These are phyloP conservation scores for Apantesis nais DNA, from an alignment of 2,888 invertebrate species.

Conservation along the genomic window DNA sequence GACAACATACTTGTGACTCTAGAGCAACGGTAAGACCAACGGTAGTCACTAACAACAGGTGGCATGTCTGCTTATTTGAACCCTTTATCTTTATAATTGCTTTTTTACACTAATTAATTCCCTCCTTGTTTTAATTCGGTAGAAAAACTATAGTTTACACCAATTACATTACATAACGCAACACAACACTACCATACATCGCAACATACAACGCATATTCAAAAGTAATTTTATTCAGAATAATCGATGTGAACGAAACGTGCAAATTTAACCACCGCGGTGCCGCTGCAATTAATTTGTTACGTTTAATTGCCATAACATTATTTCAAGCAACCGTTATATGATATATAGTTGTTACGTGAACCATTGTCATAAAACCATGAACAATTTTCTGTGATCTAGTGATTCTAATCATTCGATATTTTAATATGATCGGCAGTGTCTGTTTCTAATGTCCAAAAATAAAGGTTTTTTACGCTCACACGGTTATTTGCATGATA, in stretches of 20 bases:
- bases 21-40: no score
- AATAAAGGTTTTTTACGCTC: no score
- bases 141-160: background rate
- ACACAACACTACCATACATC: no score
- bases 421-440: no score
- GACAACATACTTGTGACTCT: no score
- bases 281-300: slow-evolving; percentile 4
- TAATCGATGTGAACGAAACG: slow-evolving; percentile 14
- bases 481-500: no score
- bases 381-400: no score
- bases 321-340: background rate
- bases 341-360: background rate
- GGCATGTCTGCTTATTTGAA: no score
- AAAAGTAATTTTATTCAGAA: slow-evolving; percentile 28
- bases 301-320: slow-evolving; percentile 8
- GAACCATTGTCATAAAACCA: background rate
- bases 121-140: background rate
- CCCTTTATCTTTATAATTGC: background rate
- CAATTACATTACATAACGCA: background rate
- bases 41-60: no score
- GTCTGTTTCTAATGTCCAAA: no score
- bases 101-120: background rate
- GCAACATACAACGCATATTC: background rate
- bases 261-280: slow-evolving; percentile 5
- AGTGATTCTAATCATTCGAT: no score